Base-by-base conservation (phyloP, 1,140 invertebrate species). In the Bombus pyrosoma region DNA sequence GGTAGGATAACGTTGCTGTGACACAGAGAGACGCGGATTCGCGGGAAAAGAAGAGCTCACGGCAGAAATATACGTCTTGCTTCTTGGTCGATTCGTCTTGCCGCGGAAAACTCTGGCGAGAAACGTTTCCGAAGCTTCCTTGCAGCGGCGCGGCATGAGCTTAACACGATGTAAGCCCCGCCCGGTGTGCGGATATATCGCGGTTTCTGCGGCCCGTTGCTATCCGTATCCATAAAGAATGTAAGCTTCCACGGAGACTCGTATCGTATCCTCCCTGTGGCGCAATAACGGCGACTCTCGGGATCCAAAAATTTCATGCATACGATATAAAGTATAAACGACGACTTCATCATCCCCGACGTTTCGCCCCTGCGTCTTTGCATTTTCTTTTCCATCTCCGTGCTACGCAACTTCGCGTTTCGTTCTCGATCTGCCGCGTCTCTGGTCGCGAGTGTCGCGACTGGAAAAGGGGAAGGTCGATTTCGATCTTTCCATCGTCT, bases 161-260 rank as follows among this genome's bases (percentile, higher is more conserved):
- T 91, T 91, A 91, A 91, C 91, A 89, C 89, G 88, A 47, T 81
- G 86, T 91, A 91, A 91, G 90, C 90, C 87, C 89, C 71, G 73
- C 68, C 64, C 86, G 57, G 64, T 13, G 41, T 41, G 41, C 59
- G 78, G 78, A 86, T 82, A 86, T 83, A 85, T 81, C 86, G 86
- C 81, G 76, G 89, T 87, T 90, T 90, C 86, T 71, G 81, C 78
- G 64, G 79, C 86, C 72, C 85, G 28, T 15, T 72, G 81, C 86
- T 86, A 91, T 91, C 85, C 89, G 83, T 91, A 91, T 91, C 91
- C 91, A 91, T 91, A 90, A 91, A 91, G 90, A 90, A 91, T 91
- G 88, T 91, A 91, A 91, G 90, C 88, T 80, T 85, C 73, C 81
- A 37, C 77, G 81, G 68, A 72, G 78, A 80, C 37, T 81, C 80